Percentiles rank a stretch among this genome's conserved stretches.
Conservation (phyloP, 2,888 invertebrate species). For the Noctua fimbriata region DNA sequence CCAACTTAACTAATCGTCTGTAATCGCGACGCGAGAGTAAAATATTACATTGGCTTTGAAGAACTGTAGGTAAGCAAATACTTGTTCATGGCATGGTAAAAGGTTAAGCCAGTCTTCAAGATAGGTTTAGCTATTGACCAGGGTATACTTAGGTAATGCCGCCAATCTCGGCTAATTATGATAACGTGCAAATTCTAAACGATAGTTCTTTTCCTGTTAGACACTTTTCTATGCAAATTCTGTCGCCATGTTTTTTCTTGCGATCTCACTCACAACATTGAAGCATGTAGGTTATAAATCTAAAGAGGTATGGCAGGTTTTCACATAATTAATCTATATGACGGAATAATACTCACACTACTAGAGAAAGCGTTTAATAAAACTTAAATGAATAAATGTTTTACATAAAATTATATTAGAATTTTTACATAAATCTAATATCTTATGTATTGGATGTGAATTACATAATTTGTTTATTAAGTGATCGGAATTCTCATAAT, state of each 20-base stretch:
- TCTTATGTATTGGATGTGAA: conserved; percentile 7
- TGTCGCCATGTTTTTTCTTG: conserved; percentile 23
- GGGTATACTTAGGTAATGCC: neutral
- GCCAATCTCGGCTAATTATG: neutral
- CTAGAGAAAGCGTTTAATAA: conserved; percentile 43
- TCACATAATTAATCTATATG: conserved; percentile 34
- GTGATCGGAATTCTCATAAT: neutral
- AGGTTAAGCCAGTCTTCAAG: no score
- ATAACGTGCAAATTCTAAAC: neutral
- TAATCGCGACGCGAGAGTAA: neutral
- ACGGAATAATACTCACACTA: conserved; percentile 14
- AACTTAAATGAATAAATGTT: conserved; percentile 3
- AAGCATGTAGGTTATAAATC: conserved; percentile 11
- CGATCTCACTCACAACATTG: neutral
- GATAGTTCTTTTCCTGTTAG: conserved; percentile 10
- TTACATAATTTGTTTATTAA: conserved; percentile 26
- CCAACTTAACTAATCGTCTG: neutral
- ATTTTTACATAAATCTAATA: conserved; percentile 44
- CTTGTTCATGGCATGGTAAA: neutral
- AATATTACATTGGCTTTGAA: neutral
- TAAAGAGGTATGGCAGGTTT: conserved; percentile 5
- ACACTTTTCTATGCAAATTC: conserved; percentile 23
- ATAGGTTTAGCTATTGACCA: neutral
- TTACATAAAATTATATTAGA: conserved; percentile 7
- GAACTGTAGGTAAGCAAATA: neutral